phyloP scores from a whole-genome alignment of 2,797 vertebrate genomes.

The Hirundo rustica region DNA sequence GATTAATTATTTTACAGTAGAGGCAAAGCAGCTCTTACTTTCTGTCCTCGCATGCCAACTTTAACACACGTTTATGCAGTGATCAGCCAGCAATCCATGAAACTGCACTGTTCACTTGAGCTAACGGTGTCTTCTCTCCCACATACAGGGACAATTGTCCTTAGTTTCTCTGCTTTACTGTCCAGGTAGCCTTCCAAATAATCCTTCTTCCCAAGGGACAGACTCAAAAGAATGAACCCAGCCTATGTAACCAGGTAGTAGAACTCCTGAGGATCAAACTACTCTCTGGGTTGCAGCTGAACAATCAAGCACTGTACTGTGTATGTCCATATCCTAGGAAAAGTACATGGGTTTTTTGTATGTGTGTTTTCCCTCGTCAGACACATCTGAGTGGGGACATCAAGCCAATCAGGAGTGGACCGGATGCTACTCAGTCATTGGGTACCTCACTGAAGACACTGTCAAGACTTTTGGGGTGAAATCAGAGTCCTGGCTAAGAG shows the following conservation, averaged over 20 bases:
- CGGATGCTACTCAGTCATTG: conserved; percentile 46
- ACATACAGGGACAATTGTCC: not conserved
- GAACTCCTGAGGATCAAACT: not conserved
- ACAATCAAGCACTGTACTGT: conserved; percentile 9
- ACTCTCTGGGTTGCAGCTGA: not conserved
- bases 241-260: not conserved
- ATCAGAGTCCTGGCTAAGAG: conserved; percentile 52
- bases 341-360: conserved; percentile 48
- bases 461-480: conserved; percentile 57
- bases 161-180: not conserved
- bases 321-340: conserved; percentile 34
- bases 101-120: not conserved
- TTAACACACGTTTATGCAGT: not conserved
- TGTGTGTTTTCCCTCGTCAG: conserved; percentile 68
- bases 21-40: not conserved
- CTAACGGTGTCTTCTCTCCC: not conserved
- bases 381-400: conserved; percentile 64
- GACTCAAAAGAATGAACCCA: not conserved
- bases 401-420: conserved; percentile 48
- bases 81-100: not conserved
- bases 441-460: conserved; percentile 61
- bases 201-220: not conserved
- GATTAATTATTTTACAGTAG: not conserved
- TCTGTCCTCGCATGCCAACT: not conserved
- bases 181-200: not conserved